Evolutionary conservation across 2,888 invertebrate genomes (phyloP).

Genomic region (Drosophila pullipes): DNA sequence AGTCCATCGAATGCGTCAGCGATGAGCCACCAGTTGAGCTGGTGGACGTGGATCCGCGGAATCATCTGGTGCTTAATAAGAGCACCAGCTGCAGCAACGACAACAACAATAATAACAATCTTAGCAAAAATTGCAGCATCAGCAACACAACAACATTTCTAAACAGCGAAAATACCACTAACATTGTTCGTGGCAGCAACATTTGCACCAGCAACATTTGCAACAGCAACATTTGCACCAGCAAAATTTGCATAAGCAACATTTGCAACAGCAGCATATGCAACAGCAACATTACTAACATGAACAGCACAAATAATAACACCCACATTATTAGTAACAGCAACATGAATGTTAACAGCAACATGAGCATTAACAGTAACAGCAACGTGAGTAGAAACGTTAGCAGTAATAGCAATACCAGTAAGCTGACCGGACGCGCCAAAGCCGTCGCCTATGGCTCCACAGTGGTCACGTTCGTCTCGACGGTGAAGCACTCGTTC

Average conservation of each 20-base stretch:
- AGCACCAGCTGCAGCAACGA: background rate
- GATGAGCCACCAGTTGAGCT: slow-evolving; percentile 26
- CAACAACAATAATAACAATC: background rate
- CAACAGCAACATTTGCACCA: background rate
- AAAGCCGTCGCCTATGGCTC: slow-evolving; percentile 63
- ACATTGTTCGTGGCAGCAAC: slow-evolving; percentile 13
- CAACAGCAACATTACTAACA: slow-evolving; percentile 6
- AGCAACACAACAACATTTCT: background rate
- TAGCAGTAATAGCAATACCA: background rate
- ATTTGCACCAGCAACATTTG: slow-evolving; percentile 13
- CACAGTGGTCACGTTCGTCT: slow-evolving; percentile 60
- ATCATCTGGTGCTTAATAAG: slow-evolving; percentile 17
- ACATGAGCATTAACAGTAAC: background rate
- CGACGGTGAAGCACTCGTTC: slow-evolving; percentile 47
- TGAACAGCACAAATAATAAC: background rate
- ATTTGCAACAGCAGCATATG: background rate
- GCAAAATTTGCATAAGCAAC: slow-evolving; percentile 4
- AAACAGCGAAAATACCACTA: background rate
- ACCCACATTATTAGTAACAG: slow-evolving; percentile 4
- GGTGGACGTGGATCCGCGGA: slow-evolving; percentile 7
- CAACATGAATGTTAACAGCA: slow-evolving; percentile 14
- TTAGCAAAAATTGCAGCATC: background rate
- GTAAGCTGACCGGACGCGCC: slow-evolving; percentile 42
- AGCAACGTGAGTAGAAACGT: background rate
- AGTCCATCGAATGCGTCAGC: slow-evolving; percentile 9